phyloP scores from a whole-genome alignment of 2,113 vertebrate species.

The Zosterops japonicus region DNA sequence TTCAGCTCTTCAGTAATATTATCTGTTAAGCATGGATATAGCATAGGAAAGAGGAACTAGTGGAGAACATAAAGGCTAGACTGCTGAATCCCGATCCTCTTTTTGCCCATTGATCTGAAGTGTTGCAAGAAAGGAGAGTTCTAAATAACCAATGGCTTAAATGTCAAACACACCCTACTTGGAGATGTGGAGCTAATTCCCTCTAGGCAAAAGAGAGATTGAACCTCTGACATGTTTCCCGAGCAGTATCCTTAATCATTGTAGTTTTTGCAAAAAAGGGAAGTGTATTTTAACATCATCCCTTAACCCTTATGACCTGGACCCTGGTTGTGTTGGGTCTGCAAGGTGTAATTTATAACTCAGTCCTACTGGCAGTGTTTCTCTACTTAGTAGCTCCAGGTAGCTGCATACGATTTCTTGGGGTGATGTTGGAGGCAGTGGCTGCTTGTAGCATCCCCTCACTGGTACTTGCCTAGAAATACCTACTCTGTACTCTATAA shows the following conservation, averaged over 20 bases:
- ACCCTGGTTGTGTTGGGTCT: background rate
- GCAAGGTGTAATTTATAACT: background rate
- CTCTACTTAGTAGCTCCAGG: background rate
- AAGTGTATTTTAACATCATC: background rate
- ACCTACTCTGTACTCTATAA: background rate
- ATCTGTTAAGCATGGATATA: background rate
- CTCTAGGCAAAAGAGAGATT: background rate
- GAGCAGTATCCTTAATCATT: background rate
- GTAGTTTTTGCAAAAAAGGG: background rate
- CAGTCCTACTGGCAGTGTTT: background rate
- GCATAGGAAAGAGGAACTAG: background rate
- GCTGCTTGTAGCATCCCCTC: fast-evolving
- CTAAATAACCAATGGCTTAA: background rate
- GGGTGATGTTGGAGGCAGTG: background rate
- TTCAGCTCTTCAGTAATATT: background rate
- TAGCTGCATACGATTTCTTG: background rate
- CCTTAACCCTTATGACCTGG: fast-evolving
- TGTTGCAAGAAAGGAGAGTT: background rate
- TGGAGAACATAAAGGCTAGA: background rate
- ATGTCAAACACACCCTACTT: background rate
- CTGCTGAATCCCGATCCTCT: background rate
- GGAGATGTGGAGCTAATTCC: background rate
- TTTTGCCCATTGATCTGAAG: background rate
- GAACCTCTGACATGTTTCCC: background rate
- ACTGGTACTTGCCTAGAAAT: background rate